Evolutionary conservation across 2,113 vertebrate genomes (phyloP).

Genomic region (Danionella cerebrum): DNA sequence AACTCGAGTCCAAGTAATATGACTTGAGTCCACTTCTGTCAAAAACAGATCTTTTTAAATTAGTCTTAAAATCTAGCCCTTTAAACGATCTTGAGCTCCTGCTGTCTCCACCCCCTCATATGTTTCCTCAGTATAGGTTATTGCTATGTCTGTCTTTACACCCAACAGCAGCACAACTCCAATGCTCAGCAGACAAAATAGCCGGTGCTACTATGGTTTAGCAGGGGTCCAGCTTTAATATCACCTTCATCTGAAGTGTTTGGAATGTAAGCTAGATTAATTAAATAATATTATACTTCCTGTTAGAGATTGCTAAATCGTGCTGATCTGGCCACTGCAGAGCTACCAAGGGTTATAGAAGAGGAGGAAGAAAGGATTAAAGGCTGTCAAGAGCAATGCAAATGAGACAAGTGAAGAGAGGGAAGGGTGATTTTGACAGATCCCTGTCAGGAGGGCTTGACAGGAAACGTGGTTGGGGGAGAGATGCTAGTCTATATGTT

Average conservation of each 20-base stretch:
- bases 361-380: neutral
- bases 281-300: neutral
- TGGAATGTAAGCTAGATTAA: neutral
- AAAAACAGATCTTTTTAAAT: too few species aligned
- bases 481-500: neutral
- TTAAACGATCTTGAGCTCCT: too few species aligned
- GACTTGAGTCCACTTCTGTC: too few species aligned
- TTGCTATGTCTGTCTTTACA: too few species aligned
- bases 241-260: neutral
- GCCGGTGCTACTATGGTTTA: too few species aligned
- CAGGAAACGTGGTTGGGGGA: neutral
- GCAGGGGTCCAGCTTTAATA: too few species aligned
- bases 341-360: neutral
- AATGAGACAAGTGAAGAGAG: neutral
- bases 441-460: constrained; percentile 10
- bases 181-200: too few species aligned
- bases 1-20: too few species aligned
- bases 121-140: too few species aligned
- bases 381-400: neutral
- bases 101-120: too few species aligned
- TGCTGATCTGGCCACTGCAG: neutral
- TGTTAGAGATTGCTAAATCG: neutral
- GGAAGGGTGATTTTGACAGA: constrained; percentile 10
- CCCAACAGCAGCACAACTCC: too few species aligned
- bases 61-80: too few species aligned